Percentiles rank a stretch among this genome's conserved stretches.
phyloP scores from a whole-genome alignment of 1,140 invertebrate genomes.

The Ceratosolen fusciceps region DNA sequence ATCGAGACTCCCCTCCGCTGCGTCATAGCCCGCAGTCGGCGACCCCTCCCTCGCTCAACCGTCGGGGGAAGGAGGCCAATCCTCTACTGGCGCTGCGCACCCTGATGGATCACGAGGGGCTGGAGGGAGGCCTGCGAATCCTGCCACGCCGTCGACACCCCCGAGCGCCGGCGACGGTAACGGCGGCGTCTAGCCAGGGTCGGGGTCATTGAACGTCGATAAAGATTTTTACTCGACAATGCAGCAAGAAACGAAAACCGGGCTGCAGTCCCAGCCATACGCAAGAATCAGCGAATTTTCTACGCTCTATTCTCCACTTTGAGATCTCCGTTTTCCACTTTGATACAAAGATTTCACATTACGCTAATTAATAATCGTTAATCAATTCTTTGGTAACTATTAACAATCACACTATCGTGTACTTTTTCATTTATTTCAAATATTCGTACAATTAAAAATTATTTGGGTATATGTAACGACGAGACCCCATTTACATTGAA shows the following conservation, averaged over 20 bases:
- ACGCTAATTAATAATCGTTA: no score
- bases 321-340: conserved; percentile 18
- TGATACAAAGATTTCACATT: no score
- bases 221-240: conserved; percentile 71
- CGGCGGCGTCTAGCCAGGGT: conserved; percentile 69
- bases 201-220: conserved; percentile 73
- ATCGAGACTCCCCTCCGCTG: conserved; percentile 11
- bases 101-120: neutral
- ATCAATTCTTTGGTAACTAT: no score
- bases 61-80: conserved; percentile 31
- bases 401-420: no score
- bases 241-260: conserved; percentile 53
- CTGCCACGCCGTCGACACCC: conserved; percentile 49
- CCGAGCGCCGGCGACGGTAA: neutral
- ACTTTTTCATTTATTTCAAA: no score
- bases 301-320: neutral
- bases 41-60: conserved; percentile 49
- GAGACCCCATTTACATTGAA: no score
- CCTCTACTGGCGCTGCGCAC: conserved; percentile 50
- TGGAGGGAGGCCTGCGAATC: conserved; percentile 49
- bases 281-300: conserved; percentile 15
- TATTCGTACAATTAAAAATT: no score
- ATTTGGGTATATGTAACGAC: no score
- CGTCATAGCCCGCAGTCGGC: conserved; percentile 45
- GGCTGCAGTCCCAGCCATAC: conserved; percentile 1